Evolutionary conservation across 1,140 invertebrate genomes (phyloP).

Genomic region (Temnothorax nylanderi): DNA sequence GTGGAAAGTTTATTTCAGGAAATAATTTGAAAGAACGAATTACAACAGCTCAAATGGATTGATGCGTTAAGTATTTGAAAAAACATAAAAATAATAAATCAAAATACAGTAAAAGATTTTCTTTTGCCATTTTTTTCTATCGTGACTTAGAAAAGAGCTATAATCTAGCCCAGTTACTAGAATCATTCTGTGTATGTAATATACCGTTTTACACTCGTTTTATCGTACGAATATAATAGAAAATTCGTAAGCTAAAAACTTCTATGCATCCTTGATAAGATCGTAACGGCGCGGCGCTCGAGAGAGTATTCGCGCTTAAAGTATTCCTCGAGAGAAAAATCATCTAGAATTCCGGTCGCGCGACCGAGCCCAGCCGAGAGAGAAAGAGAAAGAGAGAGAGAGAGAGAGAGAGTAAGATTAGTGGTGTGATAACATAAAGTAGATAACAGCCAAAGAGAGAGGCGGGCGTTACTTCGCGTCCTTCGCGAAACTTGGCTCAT

Average conservation of each 20-base stretch:
- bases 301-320: not conserved
- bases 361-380: not conserved
- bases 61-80: not conserved
- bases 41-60: not conserved
- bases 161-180: not conserved
- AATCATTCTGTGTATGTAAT: not conserved
- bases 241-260: slow-evolving; percentile 2
- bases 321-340: not conserved
- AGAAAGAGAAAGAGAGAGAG: not conserved
- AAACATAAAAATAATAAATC: not conserved
- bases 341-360: slow-evolving; percentile 18
- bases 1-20: no score
- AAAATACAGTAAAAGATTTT: not conserved
- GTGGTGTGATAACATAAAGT: slow-evolving; percentile 35
- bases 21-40: no score
- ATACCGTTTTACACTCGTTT: slow-evolving; percentile 7
- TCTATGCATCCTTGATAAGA: not conserved
- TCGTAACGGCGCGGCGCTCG: not conserved
- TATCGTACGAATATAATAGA: not conserved
- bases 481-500: slow-evolving; percentile 28
- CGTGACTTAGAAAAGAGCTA: not conserved
- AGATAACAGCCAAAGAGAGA: slow-evolving; percentile 12
- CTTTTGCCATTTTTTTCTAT: not conserved
- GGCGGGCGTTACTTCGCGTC: not conserved
- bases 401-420: slow-evolving; percentile 4